Evolutionary conservation across 2,888 invertebrate genomes (phyloP), one percentile per base, ranked within the genome.

Genomic region (Andrena fulva): DNA sequence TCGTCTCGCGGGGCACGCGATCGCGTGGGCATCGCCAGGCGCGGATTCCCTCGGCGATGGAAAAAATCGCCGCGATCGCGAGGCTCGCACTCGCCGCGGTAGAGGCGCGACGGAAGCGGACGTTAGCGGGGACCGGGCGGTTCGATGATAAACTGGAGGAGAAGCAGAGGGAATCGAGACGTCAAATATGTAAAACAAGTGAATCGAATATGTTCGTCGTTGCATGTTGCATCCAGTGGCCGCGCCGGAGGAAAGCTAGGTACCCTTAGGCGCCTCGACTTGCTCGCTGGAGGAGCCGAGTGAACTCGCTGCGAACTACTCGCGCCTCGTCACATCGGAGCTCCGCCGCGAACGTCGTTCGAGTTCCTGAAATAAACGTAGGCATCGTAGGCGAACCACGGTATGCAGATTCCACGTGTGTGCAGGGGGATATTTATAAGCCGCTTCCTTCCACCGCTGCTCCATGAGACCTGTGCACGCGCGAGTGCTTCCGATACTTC

Each of bases 201-300:
- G 54, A 20, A 10, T 3, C 12, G 56, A 56, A 69, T 35, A 24
- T 42, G 42, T 42, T 42, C 1, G 60, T 52, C 24, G n/a, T n/a
- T n/a, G n/a, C n/a, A n/a, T n/a, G 62, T 62, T 7, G 50, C 62
- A 60, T 71, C 70, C 62, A 31, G 31, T 24, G 50, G 60, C 1
- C 16, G 69, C 16, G n/a, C 8, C 10, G 12, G 5, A 7, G 64
- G 63, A 24, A 24, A 8, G 10, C 5, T 2, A 3, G 20, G 20
- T 20, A 20, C 20, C 20, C 20, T 20, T 20, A 20, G 24, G 12
- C 10, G 35, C 7, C 42, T 10, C 31, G 42, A 12, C 12, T 33
- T 5, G 27, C 42, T 64, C 63, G 42, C 24, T 64, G 24, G 63
- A 64, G 24, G 12, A 64, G 10, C 20, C 33, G 6, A 24, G 24